Conservation (phyloP, 1,140 invertebrate species). For the Holcopasites calliopsidis region DNA sequence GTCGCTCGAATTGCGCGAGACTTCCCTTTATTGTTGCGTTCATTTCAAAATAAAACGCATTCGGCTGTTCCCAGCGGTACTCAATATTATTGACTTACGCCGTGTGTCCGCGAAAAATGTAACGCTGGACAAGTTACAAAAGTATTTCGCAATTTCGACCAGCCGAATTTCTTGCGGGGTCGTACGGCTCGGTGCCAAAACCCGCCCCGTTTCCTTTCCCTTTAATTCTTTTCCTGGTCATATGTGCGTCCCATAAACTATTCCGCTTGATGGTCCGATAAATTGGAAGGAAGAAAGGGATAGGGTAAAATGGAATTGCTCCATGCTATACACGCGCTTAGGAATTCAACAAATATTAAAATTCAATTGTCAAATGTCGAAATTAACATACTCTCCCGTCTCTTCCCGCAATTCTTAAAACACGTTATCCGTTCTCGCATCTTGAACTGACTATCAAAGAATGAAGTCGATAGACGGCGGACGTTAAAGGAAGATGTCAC, state of each 20-base stretch:
- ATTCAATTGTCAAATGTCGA: no score
- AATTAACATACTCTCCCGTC: no score
- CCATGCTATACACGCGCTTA: no score
- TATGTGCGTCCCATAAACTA: slow-evolving; percentile 16
- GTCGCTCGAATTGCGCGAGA: not conserved
- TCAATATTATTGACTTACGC: not conserved
- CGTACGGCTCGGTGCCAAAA: slow-evolving; percentile 38
- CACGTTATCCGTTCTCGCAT: not conserved
- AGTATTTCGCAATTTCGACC: slow-evolving; percentile 6
- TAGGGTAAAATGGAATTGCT: no score
- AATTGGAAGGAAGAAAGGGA: slow-evolving; percentile 20
- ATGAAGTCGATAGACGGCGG: not conserved
- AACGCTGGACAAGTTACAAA: not conserved
- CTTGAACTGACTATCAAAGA: not conserved
- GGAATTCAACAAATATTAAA: no score
- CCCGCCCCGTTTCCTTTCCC: slow-evolving; percentile 27
- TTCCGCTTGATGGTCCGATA: slow-evolving; percentile 23
- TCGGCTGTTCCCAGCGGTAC: not conserved
- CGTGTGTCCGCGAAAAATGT: not conserved
- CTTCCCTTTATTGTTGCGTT: slow-evolving; percentile 11
- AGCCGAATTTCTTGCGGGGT: slow-evolving; percentile 4
- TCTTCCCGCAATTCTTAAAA: no score
- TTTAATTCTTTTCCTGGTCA: slow-evolving; percentile 8
- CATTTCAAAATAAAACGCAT: slow-evolving; percentile 11
- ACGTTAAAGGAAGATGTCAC: slow-evolving; percentile 20